Percentiles rank a stretch among this genome's conserved stretches.
Evolutionary conservation across 2,113 vertebrate species (phyloP).

Genomic region (Eudyptes chrysolophus): DNA sequence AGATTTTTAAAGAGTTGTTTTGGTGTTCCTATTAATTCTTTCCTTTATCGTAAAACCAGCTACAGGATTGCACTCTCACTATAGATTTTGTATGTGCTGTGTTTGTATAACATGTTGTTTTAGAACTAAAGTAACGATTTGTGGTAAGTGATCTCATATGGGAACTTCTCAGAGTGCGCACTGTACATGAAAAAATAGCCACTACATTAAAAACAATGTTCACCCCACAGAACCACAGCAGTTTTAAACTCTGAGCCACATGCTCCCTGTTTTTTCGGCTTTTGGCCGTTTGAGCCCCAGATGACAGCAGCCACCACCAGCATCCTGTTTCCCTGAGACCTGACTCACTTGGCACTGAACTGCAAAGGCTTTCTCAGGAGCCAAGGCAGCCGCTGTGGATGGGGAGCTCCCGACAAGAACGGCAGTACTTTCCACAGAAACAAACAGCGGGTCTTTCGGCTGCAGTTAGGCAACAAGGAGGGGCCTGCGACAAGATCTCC

Average conservation of each 20-base stretch:
- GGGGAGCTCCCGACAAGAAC: background rate
- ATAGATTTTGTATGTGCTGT: background rate
- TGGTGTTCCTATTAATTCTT: background rate
- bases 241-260: background rate
- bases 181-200: background rate
- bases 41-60: background rate
- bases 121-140: background rate
- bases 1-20: background rate
- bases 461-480: background rate
- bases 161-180: background rate
- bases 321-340: fast-evolving
- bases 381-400: background rate
- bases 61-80: background rate
- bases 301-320: background rate
- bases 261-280: background rate
- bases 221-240: background rate
- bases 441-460: background rate
- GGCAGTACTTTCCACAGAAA: background rate
- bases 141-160: background rate
- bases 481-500: fast-evolving
- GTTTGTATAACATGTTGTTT: background rate
- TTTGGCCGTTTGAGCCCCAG: background rate
- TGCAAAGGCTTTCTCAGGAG: background rate
- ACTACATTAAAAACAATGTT: background rate
- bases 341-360: background rate